Evolutionary conservation across 2,797 vertebrate species (phyloP).

Genomic region (Spinus pinus): DNA sequence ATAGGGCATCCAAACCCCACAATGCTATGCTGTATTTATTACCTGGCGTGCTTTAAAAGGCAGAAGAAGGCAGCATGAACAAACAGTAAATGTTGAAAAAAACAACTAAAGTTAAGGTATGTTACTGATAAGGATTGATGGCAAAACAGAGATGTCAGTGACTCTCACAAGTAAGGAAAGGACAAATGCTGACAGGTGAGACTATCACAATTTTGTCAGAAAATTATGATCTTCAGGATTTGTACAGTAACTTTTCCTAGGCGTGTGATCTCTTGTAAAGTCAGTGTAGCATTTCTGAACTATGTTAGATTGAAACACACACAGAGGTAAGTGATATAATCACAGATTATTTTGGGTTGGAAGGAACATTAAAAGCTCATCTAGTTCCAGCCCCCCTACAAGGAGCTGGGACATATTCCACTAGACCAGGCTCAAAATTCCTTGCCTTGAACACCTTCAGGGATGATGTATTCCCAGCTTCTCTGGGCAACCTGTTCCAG

Average conservation of each 20-base stretch:
- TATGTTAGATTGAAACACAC: accelerated
- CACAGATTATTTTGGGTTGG: not conserved
- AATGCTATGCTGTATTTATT: not conserved
- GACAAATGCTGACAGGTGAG: not conserved
- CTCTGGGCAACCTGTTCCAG: not conserved
- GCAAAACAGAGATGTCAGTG: not conserved
- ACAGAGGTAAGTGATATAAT: not conserved
- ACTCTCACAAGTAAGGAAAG: not conserved
- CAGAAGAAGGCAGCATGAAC: not conserved
- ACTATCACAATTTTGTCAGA: not conserved
- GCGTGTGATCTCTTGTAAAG: not conserved
- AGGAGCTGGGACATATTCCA: not conserved
- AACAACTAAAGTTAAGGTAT: accelerated
- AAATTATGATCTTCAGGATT: not conserved
- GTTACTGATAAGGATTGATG: not conserved
- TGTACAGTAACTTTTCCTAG: not conserved
- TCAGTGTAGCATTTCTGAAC: not conserved
- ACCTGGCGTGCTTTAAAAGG: not conserved
- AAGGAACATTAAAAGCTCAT: not conserved
- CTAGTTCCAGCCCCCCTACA: not conserved
- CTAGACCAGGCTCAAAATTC: not conserved
- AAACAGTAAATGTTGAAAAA: not conserved
- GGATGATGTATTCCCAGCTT: not conserved
- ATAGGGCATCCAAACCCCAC: not conserved
- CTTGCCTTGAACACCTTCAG: not conserved